Evolutionary conservation across 1,140 invertebrate species (phyloP).

Genomic region (Drosophila ironensis): DNA sequence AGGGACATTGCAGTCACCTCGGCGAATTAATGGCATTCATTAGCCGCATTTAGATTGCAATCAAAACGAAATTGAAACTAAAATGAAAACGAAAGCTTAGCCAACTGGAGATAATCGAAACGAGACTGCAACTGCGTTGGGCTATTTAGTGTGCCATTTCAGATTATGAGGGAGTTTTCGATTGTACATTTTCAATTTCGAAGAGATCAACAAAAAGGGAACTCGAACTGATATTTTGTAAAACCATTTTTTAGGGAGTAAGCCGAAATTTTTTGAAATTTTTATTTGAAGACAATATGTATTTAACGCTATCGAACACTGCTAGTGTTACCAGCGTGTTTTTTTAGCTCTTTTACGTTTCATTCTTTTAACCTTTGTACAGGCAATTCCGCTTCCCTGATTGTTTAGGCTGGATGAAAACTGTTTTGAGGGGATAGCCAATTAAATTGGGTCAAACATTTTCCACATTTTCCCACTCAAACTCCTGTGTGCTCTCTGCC

Average conservation of each 20-base stretch:
- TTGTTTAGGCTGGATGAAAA: background rate
- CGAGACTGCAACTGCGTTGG: background rate
- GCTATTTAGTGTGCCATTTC: background rate
- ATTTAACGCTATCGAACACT: too few relatives aligned
- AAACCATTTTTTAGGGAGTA: too few relatives aligned
- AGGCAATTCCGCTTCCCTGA: background rate
- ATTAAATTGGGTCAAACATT: conserved; percentile 71
- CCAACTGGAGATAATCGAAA: conserved; percentile 1
- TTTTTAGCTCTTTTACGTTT: background rate
- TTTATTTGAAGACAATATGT: too few relatives aligned
- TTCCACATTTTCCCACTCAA: conserved; percentile 1
- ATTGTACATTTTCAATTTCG: too few relatives aligned
- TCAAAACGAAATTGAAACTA: conserved; percentile 31
- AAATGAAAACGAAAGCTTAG: conserved; percentile 39
- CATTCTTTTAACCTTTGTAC: background rate
- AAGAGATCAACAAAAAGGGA: too few relatives aligned
- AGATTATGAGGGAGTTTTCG: background rate
- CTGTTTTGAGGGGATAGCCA: conserved; percentile 23
- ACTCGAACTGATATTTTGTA: too few relatives aligned
- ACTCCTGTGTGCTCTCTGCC: background rate
- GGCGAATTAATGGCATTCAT: conserved; percentile 72
- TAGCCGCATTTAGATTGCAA: conserved; percentile 68
- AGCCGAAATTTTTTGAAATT: too few relatives aligned
- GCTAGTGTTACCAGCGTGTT: too few relatives aligned
- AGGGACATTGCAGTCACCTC: conserved; percentile 10